Conservation (phyloP, 35 echinoderm and acorn worm species). For the Chiridota heheva region DNA sequence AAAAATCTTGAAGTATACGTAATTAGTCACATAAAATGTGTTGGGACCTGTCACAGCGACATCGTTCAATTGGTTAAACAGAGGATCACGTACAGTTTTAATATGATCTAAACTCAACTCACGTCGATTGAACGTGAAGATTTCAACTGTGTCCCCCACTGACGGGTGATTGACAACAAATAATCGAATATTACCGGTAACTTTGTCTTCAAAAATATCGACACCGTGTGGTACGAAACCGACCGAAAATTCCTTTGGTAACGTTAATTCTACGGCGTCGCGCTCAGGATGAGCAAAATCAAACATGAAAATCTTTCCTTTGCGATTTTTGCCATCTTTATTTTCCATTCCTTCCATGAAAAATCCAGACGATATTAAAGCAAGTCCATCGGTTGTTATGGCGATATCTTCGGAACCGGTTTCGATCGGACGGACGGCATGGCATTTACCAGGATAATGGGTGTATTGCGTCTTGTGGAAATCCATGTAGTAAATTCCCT, state of each 20-base stretch:
- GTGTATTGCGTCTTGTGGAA: constrained; percentile 14
- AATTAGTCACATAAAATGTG: constrained; percentile 31
- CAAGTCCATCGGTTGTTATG: not conserved
- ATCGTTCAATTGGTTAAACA: constrained; percentile 30
- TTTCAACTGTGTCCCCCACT: not conserved
- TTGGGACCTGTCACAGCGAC: constrained; percentile 13
- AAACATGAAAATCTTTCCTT: not conserved
- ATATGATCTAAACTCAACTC: constrained; percentile 1
- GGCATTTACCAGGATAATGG: constrained; percentile 5
- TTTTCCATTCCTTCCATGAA: no score
- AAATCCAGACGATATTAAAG: no score
- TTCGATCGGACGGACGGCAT: not conserved
- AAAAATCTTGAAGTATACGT: constrained; percentile 17
- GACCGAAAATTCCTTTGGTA: not conserved
- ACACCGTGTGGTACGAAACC: not conserved
- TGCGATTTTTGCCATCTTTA: no score
- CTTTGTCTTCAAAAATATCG: not conserved
- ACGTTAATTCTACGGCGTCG: not conserved
- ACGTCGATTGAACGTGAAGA: not conserved
- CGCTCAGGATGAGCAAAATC: not conserved
- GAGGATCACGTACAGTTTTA: constrained; percentile 13
- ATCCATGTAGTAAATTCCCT: no score
- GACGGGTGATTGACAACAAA: not conserved
- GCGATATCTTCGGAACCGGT: not conserved
- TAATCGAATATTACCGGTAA: not conserved